Evolutionary conservation across 2,888 invertebrate genomes (phyloP), one percentile per base, ranked within the genome.

Genomic region (Meiosimyza platycephala): DNA sequence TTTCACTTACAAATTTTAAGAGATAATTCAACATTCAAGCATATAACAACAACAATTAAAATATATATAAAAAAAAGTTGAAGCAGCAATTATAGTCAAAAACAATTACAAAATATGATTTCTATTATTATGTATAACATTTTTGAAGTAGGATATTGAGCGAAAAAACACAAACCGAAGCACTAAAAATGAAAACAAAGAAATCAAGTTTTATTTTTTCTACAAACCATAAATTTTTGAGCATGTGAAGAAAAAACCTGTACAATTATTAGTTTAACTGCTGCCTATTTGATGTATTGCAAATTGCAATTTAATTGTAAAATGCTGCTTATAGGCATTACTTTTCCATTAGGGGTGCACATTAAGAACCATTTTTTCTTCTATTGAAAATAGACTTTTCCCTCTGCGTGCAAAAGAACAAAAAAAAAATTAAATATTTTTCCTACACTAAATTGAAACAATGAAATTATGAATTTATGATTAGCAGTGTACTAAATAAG

Each of bases 211-310:
- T 40, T 40, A 9, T n/a, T 55, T 22, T 11, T 55, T 9, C 28
- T 28, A 4, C 28, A 28, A 28, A 28, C 28, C 4, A 28, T 28
- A 28, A 28, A 28, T 28, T 28, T 28, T 28, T 4, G 28, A 28
- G 28, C 4, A 28, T 28, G 4, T 22, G 2, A 22, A n/a, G n/a
- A 22, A 22, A 22, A 22, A 22, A 2, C 22, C 22, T 22, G 22
- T 22, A 4, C 28, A 28, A 28, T 28, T 28, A 28, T 28, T 28
- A 28, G 28, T 28, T 28, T 28, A 4, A 28, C 28, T n/a, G 55
- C n/a, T 18, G 55, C 55, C 55, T 18, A 55, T 55, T 55, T 55
- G 55, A 55, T 55, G 55, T 55, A 55, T 55, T 55, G 55, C 55
- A 18, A 18, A 18, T 55, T 55, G 18, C 18, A 55, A 16, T 55